phyloP scores from a whole-genome alignment of 2,888 invertebrate genomes.

The Drosophila leonis region DNA sequence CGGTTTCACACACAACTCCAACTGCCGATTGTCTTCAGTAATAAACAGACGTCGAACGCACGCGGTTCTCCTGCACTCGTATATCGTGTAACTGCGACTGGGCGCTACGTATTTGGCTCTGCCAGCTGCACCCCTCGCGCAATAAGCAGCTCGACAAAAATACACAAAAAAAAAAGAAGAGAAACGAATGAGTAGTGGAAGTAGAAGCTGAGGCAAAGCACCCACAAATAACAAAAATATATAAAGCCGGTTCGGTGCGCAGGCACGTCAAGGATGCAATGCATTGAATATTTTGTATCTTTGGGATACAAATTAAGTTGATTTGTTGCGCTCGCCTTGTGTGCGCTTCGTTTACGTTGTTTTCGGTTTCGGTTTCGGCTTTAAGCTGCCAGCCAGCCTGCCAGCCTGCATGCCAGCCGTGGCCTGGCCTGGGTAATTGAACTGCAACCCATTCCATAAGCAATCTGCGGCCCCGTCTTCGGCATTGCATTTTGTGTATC shows the following conservation, averaged over 20 bases:
- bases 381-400: conserved; percentile 7
- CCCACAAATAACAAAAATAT: conserved; percentile 51
- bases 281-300: conserved; percentile 67
- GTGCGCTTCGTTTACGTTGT: conserved; percentile 29
- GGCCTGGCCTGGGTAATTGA: conserved; percentile 53
- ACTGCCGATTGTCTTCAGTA: conserved; percentile 67
- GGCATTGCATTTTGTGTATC: conserved; percentile 63
- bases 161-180: background rate
- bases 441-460: conserved; percentile 42
- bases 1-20: conserved; percentile 63
- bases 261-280: conserved; percentile 67
- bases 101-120: conserved; percentile 35
- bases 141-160: conserved; percentile 29
- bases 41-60: conserved; percentile 72
- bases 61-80: conserved; percentile 63
- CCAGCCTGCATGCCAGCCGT: conserved; percentile 1
- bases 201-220: conserved; percentile 32
- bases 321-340: conserved; percentile 56
- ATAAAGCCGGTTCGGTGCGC: conserved; percentile 68
- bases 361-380: conserved; percentile 29
- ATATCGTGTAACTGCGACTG: conserved; percentile 15
- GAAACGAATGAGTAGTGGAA: background rate
- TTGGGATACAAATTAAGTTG: conserved; percentile 77
- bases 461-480: conserved; percentile 31
- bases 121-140: conserved; percentile 24